Conservation (phyloP, 2,888 invertebrate species). For the Bellardia pandia region DNA sequence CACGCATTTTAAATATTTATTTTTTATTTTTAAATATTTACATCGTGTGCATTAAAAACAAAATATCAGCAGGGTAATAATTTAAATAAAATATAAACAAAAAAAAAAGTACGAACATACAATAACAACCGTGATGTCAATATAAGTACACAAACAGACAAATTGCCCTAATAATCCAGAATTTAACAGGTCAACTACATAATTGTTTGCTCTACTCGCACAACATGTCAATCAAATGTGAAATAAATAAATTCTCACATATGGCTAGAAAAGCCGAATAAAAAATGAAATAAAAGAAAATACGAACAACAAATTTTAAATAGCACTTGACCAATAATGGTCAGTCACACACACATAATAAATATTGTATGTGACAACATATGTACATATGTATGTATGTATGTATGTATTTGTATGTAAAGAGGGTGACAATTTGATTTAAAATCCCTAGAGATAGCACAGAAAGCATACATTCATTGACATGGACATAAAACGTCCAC, state of each 20-base stretch:
- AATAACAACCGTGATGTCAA: not conserved
- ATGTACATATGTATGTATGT: not conserved
- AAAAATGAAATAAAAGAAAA: conserved; percentile 16
- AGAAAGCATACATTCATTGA: conserved; percentile 18
- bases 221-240: conserved; percentile 53
- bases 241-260: conserved; percentile 49
- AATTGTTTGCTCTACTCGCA: conserved; percentile 8
- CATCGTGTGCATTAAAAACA: not conserved
- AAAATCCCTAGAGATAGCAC: conserved; percentile 50
- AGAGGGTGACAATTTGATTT: conserved; percentile 59
- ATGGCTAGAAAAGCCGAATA: not conserved
- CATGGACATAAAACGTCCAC: not conserved
- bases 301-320: conserved; percentile 48
- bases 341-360: conserved; percentile 11
- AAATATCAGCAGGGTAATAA: not conserved
- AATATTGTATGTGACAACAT: conserved; percentile 26
- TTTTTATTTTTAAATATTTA: not conserved
- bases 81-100: not conserved
- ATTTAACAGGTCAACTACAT: conserved; percentile 39
- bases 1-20: conserved; percentile 1
- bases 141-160: not conserved
- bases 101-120: not conserved
- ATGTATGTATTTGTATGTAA: not conserved
- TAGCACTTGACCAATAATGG: conserved; percentile 53
- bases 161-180: conserved; percentile 33